These are phyloP conservation scores for Notocelia uddmanniana DNA, from an alignment of 2,888 invertebrate species.

Conservation along the genomic window DNA sequence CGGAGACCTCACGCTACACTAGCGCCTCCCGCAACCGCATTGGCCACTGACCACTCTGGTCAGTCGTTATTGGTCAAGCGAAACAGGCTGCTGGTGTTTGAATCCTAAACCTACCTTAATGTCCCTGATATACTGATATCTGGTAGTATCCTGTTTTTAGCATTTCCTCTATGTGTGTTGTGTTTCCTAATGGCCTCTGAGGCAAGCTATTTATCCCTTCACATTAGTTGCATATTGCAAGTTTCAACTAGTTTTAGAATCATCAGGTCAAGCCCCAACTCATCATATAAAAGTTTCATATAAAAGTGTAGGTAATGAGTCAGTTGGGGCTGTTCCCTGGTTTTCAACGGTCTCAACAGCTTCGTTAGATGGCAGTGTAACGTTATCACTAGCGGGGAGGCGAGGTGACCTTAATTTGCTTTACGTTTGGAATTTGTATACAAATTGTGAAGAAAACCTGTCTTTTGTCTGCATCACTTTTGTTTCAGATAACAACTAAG, in stretches of 20 bases:
- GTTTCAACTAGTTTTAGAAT: neutral
- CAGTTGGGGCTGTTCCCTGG: neutral
- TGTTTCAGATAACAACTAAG: slow-evolving; percentile 2
- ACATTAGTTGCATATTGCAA: too few species aligned
- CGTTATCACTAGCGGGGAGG: slow-evolving; percentile 20
- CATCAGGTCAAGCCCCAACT: neutral
- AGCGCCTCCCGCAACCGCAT: too few species aligned
- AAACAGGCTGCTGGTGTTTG: too few species aligned
- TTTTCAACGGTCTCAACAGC: neutral
- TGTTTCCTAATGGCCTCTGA: too few species aligned
- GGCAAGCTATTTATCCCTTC: too few species aligned
- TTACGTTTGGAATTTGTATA: slow-evolving; percentile 22
- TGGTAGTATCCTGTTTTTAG: too few species aligned
- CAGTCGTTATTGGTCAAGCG: too few species aligned
- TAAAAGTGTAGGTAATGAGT: slow-evolving; percentile 11
- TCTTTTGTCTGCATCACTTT: slow-evolving; percentile 21
- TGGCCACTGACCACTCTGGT: too few species aligned
- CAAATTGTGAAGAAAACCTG: slow-evolving; percentile 9
- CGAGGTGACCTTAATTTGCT: slow-evolving; percentile 38
- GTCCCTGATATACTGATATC: too few species aligned
- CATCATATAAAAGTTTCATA: neutral
- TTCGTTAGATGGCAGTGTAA: slow-evolving; percentile 19
- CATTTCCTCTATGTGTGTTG: too few species aligned
- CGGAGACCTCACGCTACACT: too few species aligned
- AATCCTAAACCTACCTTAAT: too few species aligned